These are phyloP conservation scores for Sialis fuliginosa DNA, from an alignment of 2,888 invertebrate genomes.

Conservation along the genomic window DNA sequence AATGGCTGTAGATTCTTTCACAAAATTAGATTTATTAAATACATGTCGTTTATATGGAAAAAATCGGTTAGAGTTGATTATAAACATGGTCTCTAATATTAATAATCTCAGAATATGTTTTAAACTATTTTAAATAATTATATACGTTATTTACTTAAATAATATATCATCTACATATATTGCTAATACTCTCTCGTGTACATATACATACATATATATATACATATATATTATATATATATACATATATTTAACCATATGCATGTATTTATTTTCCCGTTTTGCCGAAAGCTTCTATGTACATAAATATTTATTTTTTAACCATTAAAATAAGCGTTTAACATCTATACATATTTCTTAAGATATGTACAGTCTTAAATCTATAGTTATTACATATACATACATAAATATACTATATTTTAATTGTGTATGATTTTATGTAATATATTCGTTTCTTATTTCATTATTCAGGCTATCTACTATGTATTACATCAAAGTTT, in stretches of 20 bases:
- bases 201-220: not conserved
- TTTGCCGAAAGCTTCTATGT: not conserved
- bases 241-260: not conserved
- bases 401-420: too few species aligned
- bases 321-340: not conserved
- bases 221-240: not conserved
- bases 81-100: too few species aligned
- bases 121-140: not conserved
- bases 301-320: not conserved
- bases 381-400: too few species aligned
- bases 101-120: not conserved
- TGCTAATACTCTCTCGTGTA: not conserved
- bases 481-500: too few species aligned
- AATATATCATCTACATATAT: not conserved
- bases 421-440: too few species aligned
- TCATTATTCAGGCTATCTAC: too few species aligned
- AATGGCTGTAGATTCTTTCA: too few species aligned
- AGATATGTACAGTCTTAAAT: not conserved
- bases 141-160: too few species aligned
- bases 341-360: not conserved
- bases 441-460: too few species aligned
- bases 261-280: not conserved
- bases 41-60: too few species aligned
- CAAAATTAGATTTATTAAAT: too few species aligned
- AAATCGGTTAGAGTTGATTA: too few species aligned